Conservation (phyloP, 2,797 vertebrate genomes). For the Sebastes trivittatus region DNA sequence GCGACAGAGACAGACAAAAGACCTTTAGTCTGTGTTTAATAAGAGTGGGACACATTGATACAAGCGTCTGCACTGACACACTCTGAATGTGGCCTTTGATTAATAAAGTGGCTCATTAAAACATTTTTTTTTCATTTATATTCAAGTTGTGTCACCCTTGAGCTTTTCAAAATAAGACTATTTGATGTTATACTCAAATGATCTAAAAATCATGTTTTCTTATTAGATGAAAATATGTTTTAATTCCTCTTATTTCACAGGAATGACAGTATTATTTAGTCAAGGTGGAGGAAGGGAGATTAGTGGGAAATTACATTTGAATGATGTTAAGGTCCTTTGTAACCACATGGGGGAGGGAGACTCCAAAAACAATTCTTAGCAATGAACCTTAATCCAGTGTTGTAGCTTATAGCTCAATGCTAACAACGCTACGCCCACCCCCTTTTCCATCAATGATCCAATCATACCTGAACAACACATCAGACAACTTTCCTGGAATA, state of each 20-base stretch:
- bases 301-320: not conserved
- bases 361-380: not conserved
- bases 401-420: not conserved
- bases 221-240: not conserved
- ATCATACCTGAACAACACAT: not conserved
- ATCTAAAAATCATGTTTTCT: not conserved
- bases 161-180: not conserved
- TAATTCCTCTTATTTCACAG: not conserved
- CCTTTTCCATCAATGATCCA: not conserved
- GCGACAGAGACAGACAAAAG: constrained; percentile 27
- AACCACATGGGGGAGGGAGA: not conserved
- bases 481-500: not conserved
- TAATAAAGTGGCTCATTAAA: constrained; percentile 8
- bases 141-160: not conserved
- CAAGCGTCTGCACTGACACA: not conserved
- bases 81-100: not conserved
- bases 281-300: not conserved
- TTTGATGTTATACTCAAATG: not conserved
- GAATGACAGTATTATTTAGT: not conserved
- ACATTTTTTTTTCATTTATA: not conserved
- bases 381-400: not conserved
- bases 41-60: not conserved
- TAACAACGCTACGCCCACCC: not conserved
- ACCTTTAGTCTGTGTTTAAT: constrained; percentile 40
- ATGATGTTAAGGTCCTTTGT: not conserved